Conservation (phyloP, 2,113 vertebrate species). For the Mungos mungo region DNA sequence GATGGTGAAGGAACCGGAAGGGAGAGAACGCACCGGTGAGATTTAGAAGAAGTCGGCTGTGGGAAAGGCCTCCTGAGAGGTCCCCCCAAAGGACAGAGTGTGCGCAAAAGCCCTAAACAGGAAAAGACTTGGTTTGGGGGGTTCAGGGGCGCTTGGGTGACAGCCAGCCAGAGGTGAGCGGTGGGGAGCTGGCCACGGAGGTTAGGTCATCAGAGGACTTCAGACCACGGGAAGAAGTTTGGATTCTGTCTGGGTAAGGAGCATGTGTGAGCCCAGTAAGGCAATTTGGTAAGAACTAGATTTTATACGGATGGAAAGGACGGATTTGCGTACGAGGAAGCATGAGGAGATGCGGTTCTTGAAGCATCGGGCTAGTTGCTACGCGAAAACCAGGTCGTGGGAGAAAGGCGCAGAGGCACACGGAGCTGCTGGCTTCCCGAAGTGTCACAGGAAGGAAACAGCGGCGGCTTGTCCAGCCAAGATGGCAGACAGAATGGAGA, state of each 20-base stretch:
- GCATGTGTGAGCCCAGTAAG: neutral
- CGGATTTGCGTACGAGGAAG: too few relatives aligned
- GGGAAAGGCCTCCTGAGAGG: neutral
- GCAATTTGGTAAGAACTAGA: neutral
- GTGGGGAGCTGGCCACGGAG: neutral
- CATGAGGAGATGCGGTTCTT: neutral
- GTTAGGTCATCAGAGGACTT: neutral
- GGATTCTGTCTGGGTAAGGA: neutral
- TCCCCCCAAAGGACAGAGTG: too few relatives aligned
- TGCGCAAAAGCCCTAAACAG: neutral
- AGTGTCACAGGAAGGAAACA: neutral
- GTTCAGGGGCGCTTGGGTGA: neutral
- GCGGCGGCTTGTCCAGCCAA: neutral
- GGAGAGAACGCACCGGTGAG: too few relatives aligned
- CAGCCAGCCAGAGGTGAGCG: too few relatives aligned
- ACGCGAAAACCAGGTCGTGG: neutral
- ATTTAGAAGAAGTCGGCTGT: neutral
- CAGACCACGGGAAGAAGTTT: too few relatives aligned
- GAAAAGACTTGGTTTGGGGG: neutral
- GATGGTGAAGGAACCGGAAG: neutral
- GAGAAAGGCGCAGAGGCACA: neutral
- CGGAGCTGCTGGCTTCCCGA: neutral
- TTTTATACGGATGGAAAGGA: neutral
- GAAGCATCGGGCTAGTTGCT: neutral
- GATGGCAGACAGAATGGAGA: too few relatives aligned